Conservation (phyloP, 2,888 invertebrate species). For the Synanthedon myopaeformis region DNA sequence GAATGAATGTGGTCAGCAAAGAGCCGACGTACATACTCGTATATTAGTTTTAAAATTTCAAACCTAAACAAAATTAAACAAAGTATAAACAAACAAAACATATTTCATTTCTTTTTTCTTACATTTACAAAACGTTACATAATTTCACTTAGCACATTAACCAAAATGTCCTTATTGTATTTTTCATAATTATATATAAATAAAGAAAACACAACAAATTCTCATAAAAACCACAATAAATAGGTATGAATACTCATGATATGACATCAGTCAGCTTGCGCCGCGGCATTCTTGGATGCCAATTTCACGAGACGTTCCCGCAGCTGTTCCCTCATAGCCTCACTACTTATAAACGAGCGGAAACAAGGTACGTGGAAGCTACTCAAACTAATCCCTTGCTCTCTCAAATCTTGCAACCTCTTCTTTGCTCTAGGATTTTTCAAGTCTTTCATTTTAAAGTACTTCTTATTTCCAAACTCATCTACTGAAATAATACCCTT, state of each 20-base stretch:
- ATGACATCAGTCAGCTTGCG: not conserved
- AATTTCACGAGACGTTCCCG: constrained; percentile 16
- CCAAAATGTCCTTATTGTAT: constrained; percentile 28
- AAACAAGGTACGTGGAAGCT: constrained; percentile 57
- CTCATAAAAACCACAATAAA: constrained; percentile 14
- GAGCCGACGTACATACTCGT: not conserved
- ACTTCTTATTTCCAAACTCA: constrained; percentile 38
- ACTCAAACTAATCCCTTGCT: constrained; percentile 47
- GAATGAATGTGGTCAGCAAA: no score
- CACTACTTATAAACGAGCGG: constrained; percentile 43
- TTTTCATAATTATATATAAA: not conserved
- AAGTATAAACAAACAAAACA: constrained; percentile 9
- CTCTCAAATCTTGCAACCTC: constrained; percentile 24
- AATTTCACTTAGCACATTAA: constrained; percentile 45
- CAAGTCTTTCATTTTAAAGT: constrained; percentile 30
- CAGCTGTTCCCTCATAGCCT: constrained; percentile 35
- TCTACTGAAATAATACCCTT: constrained; percentile 47
- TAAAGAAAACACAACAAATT: constrained; percentile 21
- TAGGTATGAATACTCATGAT: constrained; percentile 6
- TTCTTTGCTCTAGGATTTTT: constrained; percentile 34
- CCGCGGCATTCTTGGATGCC: not conserved
- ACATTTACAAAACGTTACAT: constrained; percentile 40
- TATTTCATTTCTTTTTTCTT: constrained; percentile 17
- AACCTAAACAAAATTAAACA: constrained; percentile 2
- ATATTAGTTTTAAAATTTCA: not conserved